A percentile compares a stretch with the other conserved stretches of the same genome.
phyloP scores from a whole-genome alignment of 2,888 invertebrate genomes.

The Stomorhina lunata region DNA sequence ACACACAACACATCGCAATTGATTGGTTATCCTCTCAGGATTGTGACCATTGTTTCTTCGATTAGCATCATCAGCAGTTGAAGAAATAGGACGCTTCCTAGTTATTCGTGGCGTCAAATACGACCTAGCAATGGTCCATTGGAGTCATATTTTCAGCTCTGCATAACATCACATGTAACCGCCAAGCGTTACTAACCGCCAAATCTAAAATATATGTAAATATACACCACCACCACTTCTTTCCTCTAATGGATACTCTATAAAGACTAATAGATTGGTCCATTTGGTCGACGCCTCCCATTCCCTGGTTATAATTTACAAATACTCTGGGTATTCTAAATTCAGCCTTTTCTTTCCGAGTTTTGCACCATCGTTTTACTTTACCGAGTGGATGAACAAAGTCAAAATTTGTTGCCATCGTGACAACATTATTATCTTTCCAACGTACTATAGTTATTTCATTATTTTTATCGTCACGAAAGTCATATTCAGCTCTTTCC shows the following conservation, averaged over 20 bases:
- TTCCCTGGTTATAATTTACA: not conserved
- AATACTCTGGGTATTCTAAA: conserved; percentile 4
- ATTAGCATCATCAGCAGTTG: too few species aligned
- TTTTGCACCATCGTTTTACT: not conserved
- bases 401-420: conserved; percentile 1
- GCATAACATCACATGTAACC: too few species aligned
- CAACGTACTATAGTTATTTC: not conserved
- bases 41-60: too few species aligned
- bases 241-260: too few species aligned
- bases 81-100: too few species aligned
- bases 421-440: not conserved
- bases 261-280: not conserved
- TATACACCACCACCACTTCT: too few species aligned
- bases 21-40: too few species aligned
- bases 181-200: too few species aligned
- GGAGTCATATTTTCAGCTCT: too few species aligned
- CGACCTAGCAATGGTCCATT: not conserved
- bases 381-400: not conserved
- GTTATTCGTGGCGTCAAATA: not conserved
- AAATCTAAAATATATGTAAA: not conserved
- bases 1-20: too few species aligned
- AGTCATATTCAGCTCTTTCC: not conserved
- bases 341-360: not conserved
- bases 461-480: not conserved
- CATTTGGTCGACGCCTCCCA: too few species aligned